A percentile compares a stretch with the other conserved stretches of the same genome.
Conservation (phyloP, 2,797 vertebrate species). For the Petrocephalus schoutedeni region DNA sequence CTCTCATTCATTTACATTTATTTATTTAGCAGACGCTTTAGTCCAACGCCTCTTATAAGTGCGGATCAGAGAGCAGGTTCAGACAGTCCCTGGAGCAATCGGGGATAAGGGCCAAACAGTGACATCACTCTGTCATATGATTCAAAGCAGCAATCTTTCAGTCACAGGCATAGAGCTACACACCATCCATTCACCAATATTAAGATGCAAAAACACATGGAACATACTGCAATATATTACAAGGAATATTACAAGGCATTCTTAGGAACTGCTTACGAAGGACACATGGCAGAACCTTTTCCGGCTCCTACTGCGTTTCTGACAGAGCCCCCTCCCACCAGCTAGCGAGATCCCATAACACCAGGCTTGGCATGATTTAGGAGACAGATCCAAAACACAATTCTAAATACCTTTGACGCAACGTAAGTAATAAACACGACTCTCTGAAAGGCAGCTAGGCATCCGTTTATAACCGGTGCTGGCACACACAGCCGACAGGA, state of each 20-base stretch:
- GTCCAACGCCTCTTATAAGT: not conserved
- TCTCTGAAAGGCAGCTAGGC: slow-evolving; percentile 32
- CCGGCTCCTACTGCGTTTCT: not conserved
- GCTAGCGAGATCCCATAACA: not conserved
- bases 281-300: not conserved
- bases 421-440: slow-evolving; percentile 35
- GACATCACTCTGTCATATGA: not conserved
- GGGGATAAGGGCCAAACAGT: not conserved
- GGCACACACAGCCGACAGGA: slow-evolving; percentile 9
- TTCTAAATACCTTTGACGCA: slow-evolving; percentile 45
- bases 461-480: slow-evolving; percentile 11
- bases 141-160: not conserved
- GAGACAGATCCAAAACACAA: slow-evolving; percentile 52
- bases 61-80: not conserved
- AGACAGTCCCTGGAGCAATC: not conserved
- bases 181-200: not conserved
- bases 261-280: not conserved
- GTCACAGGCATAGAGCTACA: not conserved
- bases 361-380: slow-evolving; percentile 44
- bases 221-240: not conserved
- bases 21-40: not conserved
- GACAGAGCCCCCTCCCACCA: not conserved
- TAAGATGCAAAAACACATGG: not conserved
- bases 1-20: not conserved
- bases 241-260: not conserved